These are phyloP conservation scores for Anthopleura xanthogrammica DNA, from an alignment of 92 coral and sea anemone genomes.

Conservation along the genomic window DNA sequence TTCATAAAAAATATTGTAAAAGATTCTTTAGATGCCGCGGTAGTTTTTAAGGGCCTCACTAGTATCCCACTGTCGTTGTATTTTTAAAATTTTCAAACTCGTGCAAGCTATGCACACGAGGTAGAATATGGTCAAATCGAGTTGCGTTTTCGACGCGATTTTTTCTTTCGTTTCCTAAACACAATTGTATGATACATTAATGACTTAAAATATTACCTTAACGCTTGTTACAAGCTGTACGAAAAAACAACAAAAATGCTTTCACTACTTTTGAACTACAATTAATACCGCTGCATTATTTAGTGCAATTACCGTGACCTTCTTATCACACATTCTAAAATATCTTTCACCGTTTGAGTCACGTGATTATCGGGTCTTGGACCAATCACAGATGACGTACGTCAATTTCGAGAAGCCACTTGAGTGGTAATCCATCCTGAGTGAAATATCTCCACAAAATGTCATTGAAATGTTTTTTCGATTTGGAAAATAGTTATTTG, in stretches of 20 bases:
- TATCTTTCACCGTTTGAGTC: background rate
- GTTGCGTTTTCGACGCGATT: background rate
- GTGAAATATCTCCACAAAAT: background rate
- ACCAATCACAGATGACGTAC: constrained; percentile 15
- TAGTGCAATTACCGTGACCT: background rate
- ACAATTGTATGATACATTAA: background rate
- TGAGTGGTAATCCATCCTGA: constrained; percentile 9
- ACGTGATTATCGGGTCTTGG: constrained; percentile 27
- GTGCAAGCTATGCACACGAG: background rate
- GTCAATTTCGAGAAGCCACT: constrained; percentile 9
- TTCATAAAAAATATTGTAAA: background rate
- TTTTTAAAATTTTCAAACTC: background rate
- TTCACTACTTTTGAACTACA: background rate
- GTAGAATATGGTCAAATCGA: background rate
- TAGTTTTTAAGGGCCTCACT: background rate
- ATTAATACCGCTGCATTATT: background rate
- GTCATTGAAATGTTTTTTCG: constrained; percentile 16
- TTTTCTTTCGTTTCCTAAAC: background rate
- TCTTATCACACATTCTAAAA: background rate
- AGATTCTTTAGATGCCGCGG: background rate
- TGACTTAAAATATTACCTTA: background rate
- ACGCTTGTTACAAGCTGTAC: background rate
- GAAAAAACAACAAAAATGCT: background rate
- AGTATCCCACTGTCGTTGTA: background rate
- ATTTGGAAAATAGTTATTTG: constrained; percentile 32